Conservation (phyloP, 92 coral and sea anemone genomes). For the Heliopora coerulea region DNA sequence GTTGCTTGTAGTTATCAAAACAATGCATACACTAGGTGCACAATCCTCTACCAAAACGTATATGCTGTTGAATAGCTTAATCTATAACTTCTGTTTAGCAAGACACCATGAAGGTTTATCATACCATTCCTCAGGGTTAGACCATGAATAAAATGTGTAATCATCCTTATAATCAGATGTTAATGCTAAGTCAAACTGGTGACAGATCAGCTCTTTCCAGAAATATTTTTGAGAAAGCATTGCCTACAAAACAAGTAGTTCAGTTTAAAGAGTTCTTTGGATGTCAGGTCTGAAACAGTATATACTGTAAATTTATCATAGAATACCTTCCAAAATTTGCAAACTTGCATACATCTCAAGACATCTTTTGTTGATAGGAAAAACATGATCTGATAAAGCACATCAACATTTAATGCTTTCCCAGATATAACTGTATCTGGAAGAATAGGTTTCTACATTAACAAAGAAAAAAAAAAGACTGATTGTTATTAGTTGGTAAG, state of each 20-base stretch:
- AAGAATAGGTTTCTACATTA: not conserved
- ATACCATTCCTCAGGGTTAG: slow-evolving; percentile 19
- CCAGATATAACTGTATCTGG: slow-evolving; percentile 7
- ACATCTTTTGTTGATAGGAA: slow-evolving; percentile 10
- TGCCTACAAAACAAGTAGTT: not conserved
- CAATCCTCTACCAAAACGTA: too few species aligned
- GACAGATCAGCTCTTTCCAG: slow-evolving; percentile 27
- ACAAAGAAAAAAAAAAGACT: not conserved
- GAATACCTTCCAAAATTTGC: slow-evolving; percentile 35
- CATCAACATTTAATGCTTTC: not conserved
- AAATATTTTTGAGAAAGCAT: slow-evolving; percentile 26
- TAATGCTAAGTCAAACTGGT: slow-evolving; percentile 18
- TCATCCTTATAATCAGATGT: slow-evolving; percentile 7
- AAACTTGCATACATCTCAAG: slow-evolving; percentile 25
- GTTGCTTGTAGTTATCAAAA: too few species aligned
- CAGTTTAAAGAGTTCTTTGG: too few species aligned
- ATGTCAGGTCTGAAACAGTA: not conserved
- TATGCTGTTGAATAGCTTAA: too few species aligned
- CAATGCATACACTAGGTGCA: too few species aligned
- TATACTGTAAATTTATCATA: not conserved
- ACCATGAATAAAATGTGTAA: slow-evolving; percentile 9
- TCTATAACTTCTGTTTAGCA: too few species aligned
- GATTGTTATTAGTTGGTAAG: not conserved
- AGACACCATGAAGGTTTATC: not conserved
- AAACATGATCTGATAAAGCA: slow-evolving; percentile 11